Percentiles rank a stretch among this genome's conserved stretches.
phyloP scores from a whole-genome alignment of 92 coral and sea anemone genomes.

The Epizoanthus stellaris region DNA sequence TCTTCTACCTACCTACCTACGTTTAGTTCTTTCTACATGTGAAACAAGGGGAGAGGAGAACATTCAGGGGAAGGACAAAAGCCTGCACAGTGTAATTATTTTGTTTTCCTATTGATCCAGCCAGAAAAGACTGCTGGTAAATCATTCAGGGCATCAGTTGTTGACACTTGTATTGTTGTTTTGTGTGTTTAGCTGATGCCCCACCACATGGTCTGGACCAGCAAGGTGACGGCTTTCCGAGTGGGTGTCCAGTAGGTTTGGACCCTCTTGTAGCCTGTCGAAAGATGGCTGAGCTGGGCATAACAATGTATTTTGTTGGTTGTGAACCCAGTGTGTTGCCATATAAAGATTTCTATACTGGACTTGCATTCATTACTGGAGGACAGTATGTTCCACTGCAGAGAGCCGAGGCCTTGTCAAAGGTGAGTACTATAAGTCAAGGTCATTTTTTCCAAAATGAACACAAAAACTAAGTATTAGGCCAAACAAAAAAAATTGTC shows the following conservation, averaged over 20 bases:
- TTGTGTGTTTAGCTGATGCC: conserved; percentile 81
- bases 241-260: conserved; percentile 84
- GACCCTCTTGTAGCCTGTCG: conserved; percentile 81
- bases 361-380: conserved; percentile 86
- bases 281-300: conserved; percentile 82
- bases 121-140: too few relatives aligned
- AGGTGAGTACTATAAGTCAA: conserved; percentile 52
- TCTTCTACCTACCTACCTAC: too few relatives aligned
- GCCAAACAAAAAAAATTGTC: too few relatives aligned
- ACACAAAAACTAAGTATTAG: too few relatives aligned
- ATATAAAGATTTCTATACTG: conserved; percentile 85
- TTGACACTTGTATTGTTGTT: not conserved
- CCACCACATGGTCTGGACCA: conserved; percentile 93
- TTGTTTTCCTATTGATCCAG: too few relatives aligned
- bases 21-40: too few relatives aligned
- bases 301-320: conserved; percentile 90
- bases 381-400: conserved; percentile 93
- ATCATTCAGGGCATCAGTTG: too few relatives aligned
- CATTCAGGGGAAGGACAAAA: too few relatives aligned
- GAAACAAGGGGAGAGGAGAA: too few relatives aligned
- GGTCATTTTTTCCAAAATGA: too few relatives aligned
- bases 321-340: conserved; percentile 81
- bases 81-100: too few relatives aligned
- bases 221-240: conserved; percentile 79
- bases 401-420: conserved; percentile 70